Base-by-base conservation (phyloP, 2,113 vertebrate species). In the Zapornia atra region DNA sequence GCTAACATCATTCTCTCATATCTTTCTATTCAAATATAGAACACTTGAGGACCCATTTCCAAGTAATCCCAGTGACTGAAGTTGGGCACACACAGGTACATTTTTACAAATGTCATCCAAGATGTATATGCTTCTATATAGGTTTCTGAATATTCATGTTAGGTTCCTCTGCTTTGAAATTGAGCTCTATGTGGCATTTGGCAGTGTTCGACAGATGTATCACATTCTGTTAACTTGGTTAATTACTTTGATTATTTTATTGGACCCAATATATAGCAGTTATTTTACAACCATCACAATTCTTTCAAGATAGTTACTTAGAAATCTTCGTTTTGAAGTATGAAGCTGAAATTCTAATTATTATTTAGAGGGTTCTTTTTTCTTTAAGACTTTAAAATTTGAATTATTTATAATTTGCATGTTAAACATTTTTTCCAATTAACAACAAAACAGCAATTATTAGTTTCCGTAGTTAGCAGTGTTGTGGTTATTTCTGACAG, bases 401-500 rank as follows among this genome's bases (percentile, higher is more conserved):
- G 11, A 77, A 63, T 44, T 63, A 75, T 80, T 87, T 82, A 34
- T 82, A 66, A 70, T 80, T 84, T 87, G 29, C 40, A 42, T 22
- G 4, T 76, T 92, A 29, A 94, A 53, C 44, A 0, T 93, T 68
- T 84, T 82, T 85, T 86, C 59, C 31, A 92, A 14, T 71, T 79
- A 82, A 63, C 22, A 86, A 60, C 17, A 83, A 80, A 85, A 7
- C 14, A 36, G 21, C 14, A 82, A 18, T 80, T 91, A 87, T 73
- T 82, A 82, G 15, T 77, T 83, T 75, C 73, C 19, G 15, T 42
- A 89, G 51, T 71, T 86, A 92, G 63, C 14, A 51, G 24, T 7
- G 82, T 79, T 91, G 46, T 25, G 73, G 26, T 82, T 91, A 46
- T 59, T 88, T 90, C 65, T 94, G 76, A 88, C 42, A 77, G 14